Conservation (phyloP, 23 tunicate genomes). For the Trididemnum clinides region DNA sequence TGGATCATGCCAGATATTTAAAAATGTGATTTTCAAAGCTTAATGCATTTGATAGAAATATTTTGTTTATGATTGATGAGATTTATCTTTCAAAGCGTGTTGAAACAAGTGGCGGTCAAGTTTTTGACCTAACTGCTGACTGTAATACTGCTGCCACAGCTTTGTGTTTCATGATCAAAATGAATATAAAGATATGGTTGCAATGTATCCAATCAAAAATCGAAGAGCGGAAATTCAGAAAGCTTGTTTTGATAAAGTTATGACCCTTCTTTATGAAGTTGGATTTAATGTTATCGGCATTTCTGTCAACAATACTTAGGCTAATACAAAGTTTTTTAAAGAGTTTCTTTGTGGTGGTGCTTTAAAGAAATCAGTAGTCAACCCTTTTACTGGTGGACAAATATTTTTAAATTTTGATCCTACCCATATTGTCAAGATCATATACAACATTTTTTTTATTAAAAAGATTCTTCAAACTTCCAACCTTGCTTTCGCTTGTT, state of each 20-base stretch:
- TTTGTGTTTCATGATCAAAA: conserved; percentile 9
- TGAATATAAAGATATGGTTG: conserved; percentile 6
- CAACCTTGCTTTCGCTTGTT: background rate
- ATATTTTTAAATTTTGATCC: conserved; percentile 6
- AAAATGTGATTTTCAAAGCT: background rate
- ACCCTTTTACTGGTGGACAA: background rate
- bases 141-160: conserved; percentile 3
- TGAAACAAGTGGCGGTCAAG: conserved; percentile 6
- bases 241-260: conserved; percentile 2
- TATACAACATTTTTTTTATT: background rate
- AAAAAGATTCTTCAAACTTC: background rate
- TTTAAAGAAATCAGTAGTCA: background rate
- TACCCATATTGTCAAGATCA: background rate
- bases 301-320: background rate
- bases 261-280: background rate
- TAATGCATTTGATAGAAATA: conserved; percentile 22
- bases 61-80: conserved; percentile 3
- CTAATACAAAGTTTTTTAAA: conserved; percentile 1
- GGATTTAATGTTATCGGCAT: conserved; percentile 3
- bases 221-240: background rate
- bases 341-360: background rate
- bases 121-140: background rate
- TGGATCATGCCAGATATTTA: background rate
- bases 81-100: conserved; percentile 4
- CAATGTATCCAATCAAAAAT: background rate